phyloP scores from a whole-genome alignment of 2,797 vertebrate genomes.

The Odontamblyopus rebecca region DNA sequence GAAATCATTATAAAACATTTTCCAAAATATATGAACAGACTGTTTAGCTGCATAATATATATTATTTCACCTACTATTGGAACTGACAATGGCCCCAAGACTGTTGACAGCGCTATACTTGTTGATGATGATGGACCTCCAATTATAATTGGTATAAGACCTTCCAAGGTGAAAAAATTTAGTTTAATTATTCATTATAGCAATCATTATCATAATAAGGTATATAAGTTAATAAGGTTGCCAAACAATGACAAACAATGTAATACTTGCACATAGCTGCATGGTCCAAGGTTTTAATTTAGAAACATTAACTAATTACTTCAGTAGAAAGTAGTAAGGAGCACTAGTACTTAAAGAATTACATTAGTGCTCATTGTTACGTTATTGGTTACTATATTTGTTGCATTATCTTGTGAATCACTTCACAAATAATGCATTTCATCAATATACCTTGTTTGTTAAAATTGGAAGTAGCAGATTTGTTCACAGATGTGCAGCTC shows the following conservation, averaged over 20 bases:
- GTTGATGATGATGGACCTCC: conserved; percentile 70
- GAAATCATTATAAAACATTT: not conserved
- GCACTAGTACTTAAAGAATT: not conserved
- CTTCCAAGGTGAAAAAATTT: not conserved
- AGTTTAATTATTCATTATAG: not conserved
- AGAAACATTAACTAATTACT: not conserved
- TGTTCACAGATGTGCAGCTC: conserved; percentile 39
- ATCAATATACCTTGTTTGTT: not conserved
- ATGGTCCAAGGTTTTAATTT: not conserved
- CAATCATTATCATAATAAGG: not conserved
- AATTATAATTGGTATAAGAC: conserved; percentile 63
- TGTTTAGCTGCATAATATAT: not conserved
- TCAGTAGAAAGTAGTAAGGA: not conserved
- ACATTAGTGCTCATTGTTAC: not conserved
- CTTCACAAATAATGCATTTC: not conserved
- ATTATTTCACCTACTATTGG: conserved; percentile 67
- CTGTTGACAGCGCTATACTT: conserved; percentile 63
- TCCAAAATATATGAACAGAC: not conserved
- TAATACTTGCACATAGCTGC: not conserved
- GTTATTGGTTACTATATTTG: not conserved
- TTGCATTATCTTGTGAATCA: not conserved
- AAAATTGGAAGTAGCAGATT: not conserved
- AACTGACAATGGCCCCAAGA: conserved; percentile 65
- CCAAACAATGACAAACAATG: not conserved
- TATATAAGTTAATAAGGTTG: not conserved